Conservation (phyloP, 1,140 invertebrate species). For the Eciton burchellii region DNA sequence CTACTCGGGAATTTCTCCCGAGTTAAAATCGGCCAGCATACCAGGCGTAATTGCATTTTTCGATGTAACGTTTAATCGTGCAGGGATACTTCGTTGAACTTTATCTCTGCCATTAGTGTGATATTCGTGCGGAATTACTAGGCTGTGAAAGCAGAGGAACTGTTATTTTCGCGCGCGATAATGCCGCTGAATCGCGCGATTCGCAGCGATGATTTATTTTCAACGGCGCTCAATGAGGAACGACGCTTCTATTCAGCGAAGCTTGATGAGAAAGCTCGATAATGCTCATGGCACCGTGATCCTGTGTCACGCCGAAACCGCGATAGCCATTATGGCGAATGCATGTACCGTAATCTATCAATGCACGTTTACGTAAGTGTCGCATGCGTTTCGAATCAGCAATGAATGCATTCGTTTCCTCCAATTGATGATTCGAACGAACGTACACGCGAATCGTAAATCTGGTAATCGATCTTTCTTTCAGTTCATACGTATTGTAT, state of each 20-base stretch:
- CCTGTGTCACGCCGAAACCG: conserved; percentile 21
- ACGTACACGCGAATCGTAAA: neutral
- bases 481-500: neutral
- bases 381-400: conserved; percentile 21
- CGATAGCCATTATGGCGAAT: conserved; percentile 49
- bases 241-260: neutral
- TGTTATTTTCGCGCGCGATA: conserved; percentile 5
- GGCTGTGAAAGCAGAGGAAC: neutral
- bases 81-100: conserved; percentile 27
- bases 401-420: neutral
- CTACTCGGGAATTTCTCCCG: conserved; percentile 20
- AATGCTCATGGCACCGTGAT: conserved; percentile 59
- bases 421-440: neutral
- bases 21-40: neutral
- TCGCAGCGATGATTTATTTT: conserved; percentile 45
- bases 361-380: conserved; percentile 52
- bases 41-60: conserved; percentile 44
- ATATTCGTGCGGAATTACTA: conserved; percentile 19
- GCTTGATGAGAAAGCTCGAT: conserved; percentile 52
- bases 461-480: neutral
- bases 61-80: conserved; percentile 26
- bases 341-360: conserved; percentile 56
- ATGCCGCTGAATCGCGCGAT: conserved; percentile 5
- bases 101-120: conserved; percentile 38
- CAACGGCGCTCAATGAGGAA: conserved; percentile 7